Conservation (phyloP, 2,888 invertebrate genomes). For the Carcina quercana region DNA sequence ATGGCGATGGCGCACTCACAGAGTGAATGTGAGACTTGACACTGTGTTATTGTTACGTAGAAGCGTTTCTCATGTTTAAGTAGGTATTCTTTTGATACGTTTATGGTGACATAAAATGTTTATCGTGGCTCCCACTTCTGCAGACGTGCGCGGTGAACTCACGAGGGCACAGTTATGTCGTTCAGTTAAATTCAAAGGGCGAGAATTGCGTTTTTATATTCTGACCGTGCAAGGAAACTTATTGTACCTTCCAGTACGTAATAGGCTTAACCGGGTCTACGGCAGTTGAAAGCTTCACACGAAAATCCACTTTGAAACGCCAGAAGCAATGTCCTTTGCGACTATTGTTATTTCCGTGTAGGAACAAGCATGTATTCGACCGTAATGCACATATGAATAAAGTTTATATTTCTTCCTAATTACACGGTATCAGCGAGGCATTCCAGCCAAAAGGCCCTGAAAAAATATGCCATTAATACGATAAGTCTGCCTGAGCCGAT, state of each 20-base stretch:
- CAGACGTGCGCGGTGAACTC: background rate
- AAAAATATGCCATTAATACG: slow-evolving; percentile 17
- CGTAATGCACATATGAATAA: slow-evolving; percentile 18
- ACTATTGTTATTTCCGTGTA: slow-evolving; percentile 23
- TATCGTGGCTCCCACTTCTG: background rate
- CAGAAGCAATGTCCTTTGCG: slow-evolving; percentile 31
- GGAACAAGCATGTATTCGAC: slow-evolving; percentile 17
- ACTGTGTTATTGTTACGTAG: slow-evolving; percentile 4
- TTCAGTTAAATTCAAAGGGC: background rate
- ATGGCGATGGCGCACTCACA: background rate
- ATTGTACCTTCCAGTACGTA: no score
- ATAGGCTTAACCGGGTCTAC: slow-evolving; percentile 13
- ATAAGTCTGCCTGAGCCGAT: slow-evolving; percentile 12
- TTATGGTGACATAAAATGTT: slow-evolving; percentile 7
- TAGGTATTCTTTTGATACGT: no score
- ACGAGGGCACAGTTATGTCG: background rate
- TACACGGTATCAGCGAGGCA: slow-evolving; percentile 18
- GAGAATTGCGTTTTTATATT: slow-evolving; percentile 1
- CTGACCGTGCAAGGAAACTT: slow-evolving; percentile 4
- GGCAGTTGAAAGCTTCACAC: slow-evolving; percentile 28
- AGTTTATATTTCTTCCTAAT: slow-evolving; percentile 19
- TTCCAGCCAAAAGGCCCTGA: slow-evolving; percentile 8
- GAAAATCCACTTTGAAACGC: slow-evolving; percentile 36
- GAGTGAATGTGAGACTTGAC: slow-evolving; percentile 6
- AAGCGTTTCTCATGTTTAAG: slow-evolving; percentile 8